phyloP scores from a whole-genome alignment of 2,888 invertebrate genomes.

The Crioceris asparagi region DNA sequence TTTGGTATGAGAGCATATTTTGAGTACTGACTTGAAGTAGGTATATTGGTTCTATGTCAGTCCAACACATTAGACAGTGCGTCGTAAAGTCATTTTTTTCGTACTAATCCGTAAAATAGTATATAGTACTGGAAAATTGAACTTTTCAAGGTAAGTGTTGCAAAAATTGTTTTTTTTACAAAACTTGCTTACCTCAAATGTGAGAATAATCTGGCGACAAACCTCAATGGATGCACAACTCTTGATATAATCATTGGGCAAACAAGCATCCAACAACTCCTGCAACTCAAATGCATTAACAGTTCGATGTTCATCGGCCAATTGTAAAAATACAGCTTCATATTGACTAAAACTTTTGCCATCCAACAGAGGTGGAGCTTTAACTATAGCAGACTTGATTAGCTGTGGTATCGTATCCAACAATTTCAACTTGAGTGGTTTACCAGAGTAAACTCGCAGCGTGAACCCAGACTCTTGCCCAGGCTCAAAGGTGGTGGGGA shows the following conservation, averaged over 20 bases:
- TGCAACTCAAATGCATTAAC: conserved; percentile 87
- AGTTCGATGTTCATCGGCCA: conserved; percentile 83
- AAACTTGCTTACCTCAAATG: conserved; percentile 69
- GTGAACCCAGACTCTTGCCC: conserved; percentile 85
- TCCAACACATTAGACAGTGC: no score
- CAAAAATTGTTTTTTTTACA: no score
- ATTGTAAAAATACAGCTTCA: conserved; percentile 78
- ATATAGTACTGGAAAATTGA: no score
- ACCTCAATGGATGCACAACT: conserved; percentile 89
- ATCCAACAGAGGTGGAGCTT: conserved; percentile 59
- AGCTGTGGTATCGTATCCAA: conserved; percentile 57
- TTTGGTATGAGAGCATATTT: no score
- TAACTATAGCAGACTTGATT: conserved; percentile 63
- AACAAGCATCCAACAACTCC: conserved; percentile 78
- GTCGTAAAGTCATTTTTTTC: no score
- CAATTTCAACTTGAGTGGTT: conserved; percentile 64
- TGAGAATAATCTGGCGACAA: conserved; percentile 78
- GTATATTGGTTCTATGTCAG: no score
- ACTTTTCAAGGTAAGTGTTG: no score
- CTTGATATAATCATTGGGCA: conserved; percentile 90
- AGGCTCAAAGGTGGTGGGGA: conserved; percentile 87
- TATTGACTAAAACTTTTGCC: conserved; percentile 73
- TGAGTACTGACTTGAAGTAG: no score
- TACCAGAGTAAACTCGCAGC: conserved; percentile 67
- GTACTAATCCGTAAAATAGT: no score